Evolutionary conservation across 2,888 invertebrate genomes (phyloP).

Genomic region (Eupithecia subumbrata): DNA sequence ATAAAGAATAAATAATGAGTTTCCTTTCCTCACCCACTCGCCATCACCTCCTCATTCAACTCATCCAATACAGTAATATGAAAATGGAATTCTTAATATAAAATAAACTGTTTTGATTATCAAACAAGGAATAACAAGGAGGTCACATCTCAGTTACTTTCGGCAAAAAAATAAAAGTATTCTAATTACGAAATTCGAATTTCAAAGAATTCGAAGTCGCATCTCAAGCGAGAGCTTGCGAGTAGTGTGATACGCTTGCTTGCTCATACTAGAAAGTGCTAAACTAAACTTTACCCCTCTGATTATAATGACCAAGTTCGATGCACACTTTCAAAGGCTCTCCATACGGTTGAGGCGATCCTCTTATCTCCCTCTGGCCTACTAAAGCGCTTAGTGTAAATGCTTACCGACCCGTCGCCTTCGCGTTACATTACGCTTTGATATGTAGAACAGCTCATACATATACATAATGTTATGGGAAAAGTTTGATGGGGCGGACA

Average conservation of each 20-base stretch:
- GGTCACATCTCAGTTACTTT: background rate
- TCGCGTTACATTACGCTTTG: slow-evolving; percentile 16
- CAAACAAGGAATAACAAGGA: background rate
- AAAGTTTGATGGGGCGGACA: slow-evolving; percentile 14
- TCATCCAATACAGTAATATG: background rate
- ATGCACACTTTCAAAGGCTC: slow-evolving; percentile 2
- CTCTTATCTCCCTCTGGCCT: slow-evolving; percentile 15
- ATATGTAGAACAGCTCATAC: slow-evolving; percentile 13
- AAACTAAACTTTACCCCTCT: background rate
- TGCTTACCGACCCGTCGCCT: slow-evolving; percentile 16
- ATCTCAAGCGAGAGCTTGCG: background rate
- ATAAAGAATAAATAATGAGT: background rate
- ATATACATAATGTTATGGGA: slow-evolving; percentile 12
- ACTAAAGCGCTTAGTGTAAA: slow-evolving; percentile 28
- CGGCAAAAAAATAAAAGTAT: background rate
- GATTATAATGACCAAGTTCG: slow-evolving; percentile 10
- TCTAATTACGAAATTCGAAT: background rate
- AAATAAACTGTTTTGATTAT: background rate
- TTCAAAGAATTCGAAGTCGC: background rate
- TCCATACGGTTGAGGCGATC: slow-evolving; percentile 6
- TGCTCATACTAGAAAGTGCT: background rate
- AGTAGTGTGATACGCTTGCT: background rate
- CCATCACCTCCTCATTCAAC: background rate
- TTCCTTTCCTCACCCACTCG: background rate
- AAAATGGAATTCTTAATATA: background rate